Conservation (phyloP, 2,888 invertebrate genomes). For the Fragum fragum region DNA sequence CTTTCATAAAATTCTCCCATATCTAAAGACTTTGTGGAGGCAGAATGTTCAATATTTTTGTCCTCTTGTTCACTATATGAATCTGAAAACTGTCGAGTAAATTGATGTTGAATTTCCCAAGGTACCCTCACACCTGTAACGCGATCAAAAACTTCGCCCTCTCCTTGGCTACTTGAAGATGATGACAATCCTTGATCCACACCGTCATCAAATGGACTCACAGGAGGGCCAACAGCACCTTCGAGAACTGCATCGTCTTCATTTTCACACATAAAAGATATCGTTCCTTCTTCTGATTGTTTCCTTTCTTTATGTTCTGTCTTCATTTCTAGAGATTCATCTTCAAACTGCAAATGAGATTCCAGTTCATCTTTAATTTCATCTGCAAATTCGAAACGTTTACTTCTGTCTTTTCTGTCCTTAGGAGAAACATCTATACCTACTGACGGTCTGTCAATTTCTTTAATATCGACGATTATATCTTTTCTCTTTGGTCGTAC, state of each 20-base stretch:
- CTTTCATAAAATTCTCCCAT: constrained; percentile 80
- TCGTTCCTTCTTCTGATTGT: constrained; percentile 47
- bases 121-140: constrained; percentile 77
- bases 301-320: neutral
- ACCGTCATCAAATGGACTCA: constrained; percentile 28
- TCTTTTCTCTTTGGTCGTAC: constrained; percentile 40
- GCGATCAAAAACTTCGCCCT: constrained; percentile 82
- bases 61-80: constrained; percentile 78
- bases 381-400: constrained; percentile 76
- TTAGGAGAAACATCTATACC: constrained; percentile 78
- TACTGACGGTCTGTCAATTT: neutral
- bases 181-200: constrained; percentile 6
- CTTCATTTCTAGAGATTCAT: no score
- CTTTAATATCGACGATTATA: neutral
- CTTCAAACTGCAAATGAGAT: neutral
- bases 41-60: constrained; percentile 58
- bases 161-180: constrained; percentile 70
- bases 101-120: constrained; percentile 83
- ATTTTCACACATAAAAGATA: neutral
- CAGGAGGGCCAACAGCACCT: constrained; percentile 59
- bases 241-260: constrained; percentile 38
- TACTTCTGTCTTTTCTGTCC: constrained; percentile 77
- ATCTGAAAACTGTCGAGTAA: constrained; percentile 81
- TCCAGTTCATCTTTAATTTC: constrained; percentile 62
- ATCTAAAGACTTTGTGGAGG: constrained; percentile 76